Base-by-base conservation (phyloP, 2,113 vertebrate species). In the Rhipidura dahli region DNA sequence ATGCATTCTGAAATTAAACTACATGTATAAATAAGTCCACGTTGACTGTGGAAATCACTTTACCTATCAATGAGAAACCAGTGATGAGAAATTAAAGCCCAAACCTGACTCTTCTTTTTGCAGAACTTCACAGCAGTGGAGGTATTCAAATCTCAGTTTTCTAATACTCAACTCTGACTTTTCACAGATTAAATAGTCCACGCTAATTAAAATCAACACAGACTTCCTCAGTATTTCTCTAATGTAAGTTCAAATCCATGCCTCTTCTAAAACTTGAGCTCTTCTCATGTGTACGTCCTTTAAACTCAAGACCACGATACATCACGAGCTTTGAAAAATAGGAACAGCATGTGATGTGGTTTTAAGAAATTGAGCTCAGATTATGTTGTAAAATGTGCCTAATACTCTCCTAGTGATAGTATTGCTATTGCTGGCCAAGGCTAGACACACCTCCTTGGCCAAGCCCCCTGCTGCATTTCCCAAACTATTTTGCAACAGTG, bases 1-100 rank as follows among this genome's bases (percentile, higher is more conserved):
- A 12, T 73, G 26, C 15, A 45, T 94, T 90, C 79, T 85, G 65
- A 92, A 91, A 90, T 96, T 71, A 95, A 83, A 57, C 61, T 21
- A 82, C 19, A 10, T 65, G 44, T 82, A 61, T 56, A 83, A 72
- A 18, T 79, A 80, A 94, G 7, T 82, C 76, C 57, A 61, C 8
- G 13, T 82, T 56, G 56, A 6, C 73, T 78, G 13, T 75, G 57
- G 35, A 82, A 92, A 44, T 82, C 27, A 22, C 37, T 65, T 57
- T 37, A 14, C 26, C 54, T 69, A 26, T 42, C 27, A 63, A 33
- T 44, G 33, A 50, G 60, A 87, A 93, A 78, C 4, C 65, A 49
- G 37, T 47, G 30, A 77, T 30, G 17, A 50, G 20, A 86, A 76
- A 26, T 12, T 54, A 51, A 83, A 77, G 1, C 1, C 8, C 14